phyloP scores from a whole-genome alignment of 2,113 vertebrate species.

The Vombatus ursinus region DNA sequence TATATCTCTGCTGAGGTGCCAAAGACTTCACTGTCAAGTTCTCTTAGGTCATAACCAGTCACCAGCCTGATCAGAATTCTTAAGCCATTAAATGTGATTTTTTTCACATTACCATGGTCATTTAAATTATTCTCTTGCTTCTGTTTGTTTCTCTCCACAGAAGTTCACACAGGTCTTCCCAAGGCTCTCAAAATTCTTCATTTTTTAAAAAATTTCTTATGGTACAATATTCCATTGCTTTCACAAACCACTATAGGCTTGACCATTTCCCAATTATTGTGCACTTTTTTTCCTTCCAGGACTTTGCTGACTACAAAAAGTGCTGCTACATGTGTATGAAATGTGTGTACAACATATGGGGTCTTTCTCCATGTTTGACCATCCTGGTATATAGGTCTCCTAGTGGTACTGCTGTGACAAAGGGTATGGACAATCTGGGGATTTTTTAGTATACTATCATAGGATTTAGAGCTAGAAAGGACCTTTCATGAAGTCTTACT shows the following conservation, averaged over 20 bases:
- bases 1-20: background rate
- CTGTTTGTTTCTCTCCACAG: background rate
- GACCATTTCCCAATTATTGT: background rate
- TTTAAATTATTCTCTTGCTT: background rate
- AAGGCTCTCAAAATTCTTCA: background rate
- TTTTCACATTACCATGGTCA: background rate
- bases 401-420: background rate
- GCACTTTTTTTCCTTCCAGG: background rate
- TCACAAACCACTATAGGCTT: background rate
- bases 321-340: background rate
- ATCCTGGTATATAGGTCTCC: background rate
- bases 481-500: background rate
- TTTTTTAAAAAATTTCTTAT: background rate
- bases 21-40: background rate
- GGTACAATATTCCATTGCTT: background rate
- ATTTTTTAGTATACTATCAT: background rate
- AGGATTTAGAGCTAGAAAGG: background rate
- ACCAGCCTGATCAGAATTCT: background rate
- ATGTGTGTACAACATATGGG: background rate
- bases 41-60: background rate
- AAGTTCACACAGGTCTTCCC: background rate
- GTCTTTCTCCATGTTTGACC: background rate
- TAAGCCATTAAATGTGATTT: background rate
- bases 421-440: background rate
- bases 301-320: background rate